Evolutionary conservation across 2,797 vertebrate genomes (phyloP).

Genomic region (Paguma larvata): DNA sequence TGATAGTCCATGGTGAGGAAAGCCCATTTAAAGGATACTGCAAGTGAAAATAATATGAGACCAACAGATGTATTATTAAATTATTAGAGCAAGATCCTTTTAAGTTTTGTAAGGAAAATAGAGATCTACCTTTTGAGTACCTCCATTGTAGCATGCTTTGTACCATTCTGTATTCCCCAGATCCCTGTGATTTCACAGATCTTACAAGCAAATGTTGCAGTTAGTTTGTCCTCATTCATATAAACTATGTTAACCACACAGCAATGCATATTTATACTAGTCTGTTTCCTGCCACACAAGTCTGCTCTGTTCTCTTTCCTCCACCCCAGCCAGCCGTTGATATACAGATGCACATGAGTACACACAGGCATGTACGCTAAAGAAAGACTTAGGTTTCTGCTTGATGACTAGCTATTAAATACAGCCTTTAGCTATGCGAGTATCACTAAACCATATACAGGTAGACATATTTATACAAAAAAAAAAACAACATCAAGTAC

Average conservation of each 20-base stretch:
- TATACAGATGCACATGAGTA: constrained; percentile 2
- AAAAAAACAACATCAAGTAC: constrained; percentile 36
- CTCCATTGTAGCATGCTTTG: not conserved
- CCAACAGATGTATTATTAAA: not conserved
- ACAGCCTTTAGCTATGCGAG: constrained; percentile 53
- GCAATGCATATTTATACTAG: constrained; percentile 59
- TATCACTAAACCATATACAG: constrained; percentile 63
- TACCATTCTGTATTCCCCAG: not conserved
- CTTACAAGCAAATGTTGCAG: constrained; percentile 25
- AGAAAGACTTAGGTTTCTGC: constrained; percentile 72
- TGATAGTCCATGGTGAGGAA: not conserved
- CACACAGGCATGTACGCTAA: not conserved
- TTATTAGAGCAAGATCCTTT: not conserved
- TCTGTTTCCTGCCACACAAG: constrained; percentile 72
- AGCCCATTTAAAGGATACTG: not conserved
- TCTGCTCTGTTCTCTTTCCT: constrained; percentile 61
- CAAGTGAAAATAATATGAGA: not conserved
- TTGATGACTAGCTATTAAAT: constrained; percentile 61
- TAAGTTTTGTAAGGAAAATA: not conserved
- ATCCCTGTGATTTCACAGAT: not conserved
- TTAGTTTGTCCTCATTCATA: constrained; percentile 58
- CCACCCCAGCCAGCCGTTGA: not conserved
- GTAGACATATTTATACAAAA: constrained; percentile 51
- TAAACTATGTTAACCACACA: constrained; percentile 71
- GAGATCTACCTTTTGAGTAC: not conserved